Percentiles rank a stretch among this genome's conserved stretches.
phyloP scores from a whole-genome alignment of 2,113 vertebrate species.

The Paradisaea rubra region DNA sequence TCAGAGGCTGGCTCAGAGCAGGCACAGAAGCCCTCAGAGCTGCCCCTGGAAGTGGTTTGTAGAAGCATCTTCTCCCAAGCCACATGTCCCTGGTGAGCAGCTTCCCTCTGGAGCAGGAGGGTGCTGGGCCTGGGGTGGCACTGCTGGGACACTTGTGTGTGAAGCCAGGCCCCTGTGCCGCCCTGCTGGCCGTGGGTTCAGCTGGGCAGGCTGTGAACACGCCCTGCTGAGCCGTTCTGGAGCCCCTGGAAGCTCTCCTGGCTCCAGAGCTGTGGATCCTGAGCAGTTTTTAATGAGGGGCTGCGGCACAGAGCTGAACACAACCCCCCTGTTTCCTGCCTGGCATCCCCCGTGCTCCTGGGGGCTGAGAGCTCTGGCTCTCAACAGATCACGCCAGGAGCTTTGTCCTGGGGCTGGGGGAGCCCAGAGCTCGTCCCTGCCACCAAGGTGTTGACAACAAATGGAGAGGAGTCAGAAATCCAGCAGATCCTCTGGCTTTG shows the following conservation, averaged over 20 bases:
- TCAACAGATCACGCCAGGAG: not conserved
- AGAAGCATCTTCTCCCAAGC: too few relatives aligned
- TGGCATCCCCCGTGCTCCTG: not conserved
- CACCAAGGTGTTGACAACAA: not conserved
- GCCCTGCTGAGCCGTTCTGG: not conserved
- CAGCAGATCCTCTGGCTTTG: not conserved
- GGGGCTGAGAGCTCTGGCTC: not conserved
- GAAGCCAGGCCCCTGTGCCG: not conserved
- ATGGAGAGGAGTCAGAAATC: not conserved
- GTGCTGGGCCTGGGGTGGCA: not conserved
- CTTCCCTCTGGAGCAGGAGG: not conserved
- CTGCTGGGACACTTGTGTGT: not conserved
- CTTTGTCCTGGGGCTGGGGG: not conserved
- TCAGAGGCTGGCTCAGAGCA: not conserved
- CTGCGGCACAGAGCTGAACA: not conserved
- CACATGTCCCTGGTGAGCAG: not conserved
- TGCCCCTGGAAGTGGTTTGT: not conserved
- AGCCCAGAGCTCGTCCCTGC: not conserved
- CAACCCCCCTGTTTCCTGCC: not conserved
- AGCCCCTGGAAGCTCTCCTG: not conserved
- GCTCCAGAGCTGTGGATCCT: not conserved
- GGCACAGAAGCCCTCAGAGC: not conserved
- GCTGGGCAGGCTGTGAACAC: not conserved
- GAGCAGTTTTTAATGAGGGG: slow-evolving; percentile 1
- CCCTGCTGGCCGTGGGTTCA: not conserved